Base-by-base conservation (phyloP, 2,888 invertebrate genomes). In the Ophioninae sp. region DNA sequence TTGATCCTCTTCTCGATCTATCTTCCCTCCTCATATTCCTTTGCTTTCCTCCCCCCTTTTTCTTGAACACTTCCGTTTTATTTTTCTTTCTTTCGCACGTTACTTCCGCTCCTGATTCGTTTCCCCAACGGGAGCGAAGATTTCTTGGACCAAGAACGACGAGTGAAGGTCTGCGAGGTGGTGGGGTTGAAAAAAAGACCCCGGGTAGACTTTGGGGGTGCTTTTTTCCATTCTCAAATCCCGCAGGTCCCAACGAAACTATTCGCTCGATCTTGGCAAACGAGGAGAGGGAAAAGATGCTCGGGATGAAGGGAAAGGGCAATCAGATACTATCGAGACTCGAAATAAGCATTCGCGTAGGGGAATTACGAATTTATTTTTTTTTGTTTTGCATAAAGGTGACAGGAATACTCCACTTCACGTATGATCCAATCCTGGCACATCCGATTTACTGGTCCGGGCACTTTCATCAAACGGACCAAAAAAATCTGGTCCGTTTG, bases 291-390 rank as follows among this genome's bases (percentile, higher is more conserved):
- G 37, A 50, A 62, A 50, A 73, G 56, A 30, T 56, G 50, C 30
- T 21, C 7, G n/a, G 62, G 39, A 68, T n/a, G 59, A 30, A 30
- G 37, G 62, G 23, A 41, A 23, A 44, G 62, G 67, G 61, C 79
- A 85, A 80, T 84, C 79, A 84, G 67, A 81, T 72, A n/a, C 83
- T 72, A 78, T 84, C 84, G 81, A 79, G 79, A 79, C 62, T 74
- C 62, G 56, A 62, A 69, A 59, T 30, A 69, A 67, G 62, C 72
- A 59, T 56, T 62, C 69, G 65, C 62, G 72, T 70, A 70, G 56
- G 59, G 59, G n/a, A 83, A 74, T 81, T 83, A 78, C 77, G 56
- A 79, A 74, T 80, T 84, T 82, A 56, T 74, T 50, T 59, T 56
- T 67, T 74, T 81, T 81, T 74, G 78, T 74, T 77, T 65, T 75